phyloP scores from a whole-genome alignment of 2,888 invertebrate genomes.

The Euclidia mi region DNA sequence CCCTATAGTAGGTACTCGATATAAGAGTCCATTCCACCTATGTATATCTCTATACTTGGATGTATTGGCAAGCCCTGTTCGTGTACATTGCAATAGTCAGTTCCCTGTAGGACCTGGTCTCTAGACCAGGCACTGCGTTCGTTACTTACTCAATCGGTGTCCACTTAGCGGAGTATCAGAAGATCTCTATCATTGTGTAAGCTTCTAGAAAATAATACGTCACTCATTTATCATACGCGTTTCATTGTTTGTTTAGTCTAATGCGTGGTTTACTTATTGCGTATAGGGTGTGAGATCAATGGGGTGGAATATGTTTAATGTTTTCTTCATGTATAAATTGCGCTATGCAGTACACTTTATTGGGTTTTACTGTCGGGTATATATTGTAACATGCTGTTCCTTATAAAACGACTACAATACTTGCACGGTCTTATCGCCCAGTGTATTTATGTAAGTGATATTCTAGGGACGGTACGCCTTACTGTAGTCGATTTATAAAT shows the following conservation, averaged over 20 bases:
- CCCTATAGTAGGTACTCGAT: slow-evolving; percentile 12
- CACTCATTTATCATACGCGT: slow-evolving; percentile 66
- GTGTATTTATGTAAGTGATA: slow-evolving; percentile 17
- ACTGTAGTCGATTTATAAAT: slow-evolving; percentile 41
- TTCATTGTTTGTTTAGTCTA: slow-evolving; percentile 59
- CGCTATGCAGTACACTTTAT: slow-evolving; percentile 25
- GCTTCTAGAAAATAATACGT: slow-evolving; percentile 66
- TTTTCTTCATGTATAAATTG: slow-evolving; percentile 37
- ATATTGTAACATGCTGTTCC: slow-evolving; percentile 23
- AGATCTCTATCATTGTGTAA: slow-evolving; percentile 76
- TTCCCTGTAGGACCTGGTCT: slow-evolving; percentile 10
- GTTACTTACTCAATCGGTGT: slow-evolving; percentile 57
- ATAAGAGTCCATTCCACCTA: slow-evolving; percentile 12
- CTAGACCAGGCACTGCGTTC: slow-evolving; percentile 17
- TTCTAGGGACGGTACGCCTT: slow-evolving; percentile 14
- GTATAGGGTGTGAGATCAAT: slow-evolving; percentile 25
- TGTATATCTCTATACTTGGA: slow-evolving; percentile 1
- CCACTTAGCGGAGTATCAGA: slow-evolving; percentile 78
- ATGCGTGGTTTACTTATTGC: slow-evolving; percentile 44
- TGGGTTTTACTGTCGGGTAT: slow-evolving; percentile 27
- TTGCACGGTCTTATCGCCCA: slow-evolving; percentile 22
- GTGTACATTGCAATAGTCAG: background rate
- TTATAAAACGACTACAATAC: slow-evolving; percentile 43
- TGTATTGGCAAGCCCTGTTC: background rate
- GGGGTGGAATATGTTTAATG: slow-evolving; percentile 26